Percentiles rank a stretch among this genome's conserved stretches.
Evolutionary conservation across 2,888 invertebrate species (phyloP).

Genomic region (Strigamia crassipes): DNA sequence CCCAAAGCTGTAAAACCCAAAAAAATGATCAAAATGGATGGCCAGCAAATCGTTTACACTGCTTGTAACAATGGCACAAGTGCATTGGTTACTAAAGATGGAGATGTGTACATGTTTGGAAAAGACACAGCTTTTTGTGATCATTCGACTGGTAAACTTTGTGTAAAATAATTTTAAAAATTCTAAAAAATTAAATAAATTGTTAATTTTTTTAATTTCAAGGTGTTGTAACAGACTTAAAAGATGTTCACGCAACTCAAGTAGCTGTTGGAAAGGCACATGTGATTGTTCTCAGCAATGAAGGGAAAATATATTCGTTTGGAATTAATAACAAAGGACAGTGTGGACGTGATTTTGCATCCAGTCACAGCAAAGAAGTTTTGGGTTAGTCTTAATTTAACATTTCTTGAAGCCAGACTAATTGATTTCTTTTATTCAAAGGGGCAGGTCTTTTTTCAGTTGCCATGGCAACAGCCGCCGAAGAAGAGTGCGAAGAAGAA

Average conservation of each 20-base stretch:
- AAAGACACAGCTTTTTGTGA: conserved; percentile 89
- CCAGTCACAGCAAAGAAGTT: conserved; percentile 63
- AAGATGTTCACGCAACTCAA: conserved; percentile 72
- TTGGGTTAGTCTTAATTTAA: conserved; percentile 36
- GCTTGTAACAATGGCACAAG: conserved; percentile 95
- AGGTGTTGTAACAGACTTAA: conserved; percentile 76
- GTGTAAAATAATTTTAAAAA: not conserved
- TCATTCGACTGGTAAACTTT: conserved; percentile 64
- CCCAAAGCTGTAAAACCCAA: conserved; percentile 91
- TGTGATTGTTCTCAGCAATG: conserved; percentile 82
- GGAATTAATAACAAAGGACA: conserved; percentile 98
- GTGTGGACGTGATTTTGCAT: conserved; percentile 82
- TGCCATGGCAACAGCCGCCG: conserved; percentile 59
- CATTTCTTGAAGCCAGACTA: not conserved
- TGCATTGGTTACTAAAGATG: conserved; percentile 87
- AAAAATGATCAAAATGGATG: conserved; percentile 87
- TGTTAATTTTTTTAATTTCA: conserved; percentile 50
- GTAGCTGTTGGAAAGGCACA: conserved; percentile 95
- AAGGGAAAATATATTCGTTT: conserved; percentile 91
- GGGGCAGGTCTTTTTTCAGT: conserved; percentile 49
- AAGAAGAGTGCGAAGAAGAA: conserved; percentile 57
- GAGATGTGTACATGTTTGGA: conserved; percentile 89
- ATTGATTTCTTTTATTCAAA: not conserved
- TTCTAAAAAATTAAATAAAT: not conserved
- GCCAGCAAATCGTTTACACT: conserved; percentile 77